These are phyloP conservation scores for Lophochroa leadbeateri DNA, from an alignment of 2,113 vertebrate species.

Conservation along the genomic window DNA sequence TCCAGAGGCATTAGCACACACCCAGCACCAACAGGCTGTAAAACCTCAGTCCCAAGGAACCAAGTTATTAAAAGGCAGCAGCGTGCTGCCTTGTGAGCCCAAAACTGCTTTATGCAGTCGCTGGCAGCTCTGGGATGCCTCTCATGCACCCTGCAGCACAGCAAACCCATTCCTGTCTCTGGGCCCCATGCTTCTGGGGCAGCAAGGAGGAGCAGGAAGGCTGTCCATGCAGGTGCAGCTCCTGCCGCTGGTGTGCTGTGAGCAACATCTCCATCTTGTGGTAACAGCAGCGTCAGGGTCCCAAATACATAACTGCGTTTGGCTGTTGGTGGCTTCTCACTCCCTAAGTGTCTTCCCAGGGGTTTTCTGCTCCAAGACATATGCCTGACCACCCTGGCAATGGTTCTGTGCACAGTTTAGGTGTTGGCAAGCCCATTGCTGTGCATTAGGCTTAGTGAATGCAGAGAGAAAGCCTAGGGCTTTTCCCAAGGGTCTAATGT, in stretches of 20 bases:
- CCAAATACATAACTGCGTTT: accelerated
- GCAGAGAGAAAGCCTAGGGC: accelerated
- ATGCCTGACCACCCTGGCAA: accelerated
- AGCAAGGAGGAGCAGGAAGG: background rate
- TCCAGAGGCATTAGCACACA: background rate
- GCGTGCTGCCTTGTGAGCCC: background rate
- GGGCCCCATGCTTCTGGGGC: accelerated
- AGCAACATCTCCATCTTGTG: constrained; percentile 58
- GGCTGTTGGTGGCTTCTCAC: accelerated
- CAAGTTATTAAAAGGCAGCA: background rate
- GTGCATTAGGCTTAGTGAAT: accelerated
- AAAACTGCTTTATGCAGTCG: background rate
- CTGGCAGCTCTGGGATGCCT: accelerated
- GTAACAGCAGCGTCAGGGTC: background rate
- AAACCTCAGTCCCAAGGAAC: background rate
- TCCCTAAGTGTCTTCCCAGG: background rate
- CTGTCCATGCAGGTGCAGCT: background rate
- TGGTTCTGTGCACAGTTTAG: background rate
- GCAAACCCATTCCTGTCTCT: background rate
- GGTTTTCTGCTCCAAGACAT: accelerated
- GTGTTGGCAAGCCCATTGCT: accelerated
- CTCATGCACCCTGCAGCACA: accelerated
- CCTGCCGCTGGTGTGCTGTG: accelerated
- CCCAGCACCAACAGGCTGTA: background rate
- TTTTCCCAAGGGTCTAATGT: accelerated